These are phyloP conservation scores for Mustela nigripes DNA, from an alignment of 2,113 vertebrate species.

Conservation along the genomic window DNA sequence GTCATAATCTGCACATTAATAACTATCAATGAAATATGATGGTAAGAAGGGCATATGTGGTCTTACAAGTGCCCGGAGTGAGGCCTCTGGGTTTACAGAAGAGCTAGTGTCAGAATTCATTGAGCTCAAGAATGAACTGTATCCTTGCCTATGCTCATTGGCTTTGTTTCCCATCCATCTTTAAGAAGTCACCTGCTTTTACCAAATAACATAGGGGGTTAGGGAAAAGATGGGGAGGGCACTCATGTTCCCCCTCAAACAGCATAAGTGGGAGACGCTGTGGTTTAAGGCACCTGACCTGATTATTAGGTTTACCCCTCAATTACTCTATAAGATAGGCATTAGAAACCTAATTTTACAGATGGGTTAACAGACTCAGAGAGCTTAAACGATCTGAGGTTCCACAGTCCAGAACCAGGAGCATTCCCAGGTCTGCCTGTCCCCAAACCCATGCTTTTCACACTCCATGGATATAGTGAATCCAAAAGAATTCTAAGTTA, in stretches of 20 bases:
- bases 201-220: not conserved
- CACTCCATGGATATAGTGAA: not conserved
- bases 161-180: not conserved
- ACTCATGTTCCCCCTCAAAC: not conserved
- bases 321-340: not conserved
- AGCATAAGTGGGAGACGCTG: not conserved
- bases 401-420: not conserved
- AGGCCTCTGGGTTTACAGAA: not conserved
- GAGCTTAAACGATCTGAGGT: not conserved
- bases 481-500: not conserved
- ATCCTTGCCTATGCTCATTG: not conserved
- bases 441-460: not conserved
- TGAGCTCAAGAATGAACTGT: not conserved
- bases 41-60: not conserved
- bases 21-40: not conserved
- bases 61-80: not conserved
- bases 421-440: not conserved
- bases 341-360: conserved; percentile 2
- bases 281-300: not conserved
- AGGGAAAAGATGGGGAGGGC: not conserved
- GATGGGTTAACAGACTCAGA: not conserved
- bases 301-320: not conserved
- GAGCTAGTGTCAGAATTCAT: not conserved
- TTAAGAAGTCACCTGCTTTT: conserved; percentile 45
- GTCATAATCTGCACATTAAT: not conserved